Evolutionary conservation across 2,888 invertebrate genomes (phyloP), one percentile per base, ranked within the genome.

Genomic region (Thera britannica): DNA sequence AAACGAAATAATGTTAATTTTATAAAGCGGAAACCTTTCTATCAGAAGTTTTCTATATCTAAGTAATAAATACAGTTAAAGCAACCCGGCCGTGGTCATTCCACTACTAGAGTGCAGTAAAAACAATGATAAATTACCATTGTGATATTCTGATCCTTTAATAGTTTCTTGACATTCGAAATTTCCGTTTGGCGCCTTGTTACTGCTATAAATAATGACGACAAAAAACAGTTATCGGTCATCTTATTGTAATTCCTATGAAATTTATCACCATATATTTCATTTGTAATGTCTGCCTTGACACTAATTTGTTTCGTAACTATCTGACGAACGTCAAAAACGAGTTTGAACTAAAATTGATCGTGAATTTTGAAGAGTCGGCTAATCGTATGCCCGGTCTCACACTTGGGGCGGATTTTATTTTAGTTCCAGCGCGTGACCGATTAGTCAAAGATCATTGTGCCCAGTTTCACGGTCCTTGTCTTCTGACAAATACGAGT

Each of bases 121-220:
- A 90, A 90, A 89, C 84, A 78, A 85, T 89, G 90, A 92, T 90
- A 83, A 85, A 92, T 92, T 82, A 81, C 83, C 73, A 78, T 77
- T 82, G 77, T 81, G 78, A 80, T 84, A 78, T 77, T 82, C 77
- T 80, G 79, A 80, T 84, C 82, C 82, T 82, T 70, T 76, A 81
- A 81, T 80, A 83, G 86, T 83, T 87, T 83, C 78, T 86, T 84
- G 87, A 88, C 85, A 82, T 85, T 80, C 74, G 73, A 81, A 79
- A 72, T 76, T 74, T 74, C 75, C 75, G 72, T 79, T 83, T 80
- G 81, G 81, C 81, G 82, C 81, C 77, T 64, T 68, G 74, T 64
- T 74, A 71, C 71, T 65, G 55, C 65, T 70, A 72, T 68, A 58
- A 77, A 68, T 77, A 76, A 75, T 78, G 78, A 79, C 79, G 65